These are phyloP conservation scores for Sebastes steindachneri DNA, from an alignment of 2,797 vertebrate genomes.

Conservation along the genomic window DNA sequence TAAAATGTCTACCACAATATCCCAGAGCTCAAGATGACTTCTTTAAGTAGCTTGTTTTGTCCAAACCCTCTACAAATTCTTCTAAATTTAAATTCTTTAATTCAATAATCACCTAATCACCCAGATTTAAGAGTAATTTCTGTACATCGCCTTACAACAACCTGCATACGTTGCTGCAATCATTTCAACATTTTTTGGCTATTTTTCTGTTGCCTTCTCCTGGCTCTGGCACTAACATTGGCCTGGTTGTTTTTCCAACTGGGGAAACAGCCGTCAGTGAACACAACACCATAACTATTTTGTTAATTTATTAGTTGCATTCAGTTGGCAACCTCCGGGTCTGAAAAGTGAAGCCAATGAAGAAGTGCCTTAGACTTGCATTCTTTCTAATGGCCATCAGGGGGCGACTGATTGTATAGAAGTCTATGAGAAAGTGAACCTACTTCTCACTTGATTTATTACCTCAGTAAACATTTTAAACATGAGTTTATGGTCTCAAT, in stretches of 20 bases:
- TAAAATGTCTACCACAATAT: neutral
- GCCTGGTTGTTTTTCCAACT: neutral
- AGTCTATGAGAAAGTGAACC: too few relatives aligned
- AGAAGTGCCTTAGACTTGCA: too few relatives aligned
- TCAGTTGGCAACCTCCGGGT: too few relatives aligned
- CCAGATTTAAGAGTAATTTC: too few relatives aligned
- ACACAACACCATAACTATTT: neutral
- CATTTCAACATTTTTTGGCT: neutral
- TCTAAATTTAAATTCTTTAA: neutral
- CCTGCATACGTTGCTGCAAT: fast-evolving
- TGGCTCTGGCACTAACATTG: fast-evolving
- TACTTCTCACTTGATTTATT: too few relatives aligned
- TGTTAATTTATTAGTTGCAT: neutral
- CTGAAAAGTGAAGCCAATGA: too few relatives aligned
- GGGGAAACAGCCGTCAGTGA: neutral
- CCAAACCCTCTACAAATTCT: neutral
- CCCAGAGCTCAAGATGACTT: neutral
- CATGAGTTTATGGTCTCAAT: too few relatives aligned
- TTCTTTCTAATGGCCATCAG: too few relatives aligned
- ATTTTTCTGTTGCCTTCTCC: neutral
- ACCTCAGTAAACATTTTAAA: too few relatives aligned
- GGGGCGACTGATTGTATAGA: too few relatives aligned
- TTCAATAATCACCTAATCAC: neutral
- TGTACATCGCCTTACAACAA: too few relatives aligned
- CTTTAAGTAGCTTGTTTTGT: neutral